These are phyloP conservation scores for Pseudopleuronectes americanus DNA, from an alignment of 2,797 vertebrate species.

Conservation along the genomic window DNA sequence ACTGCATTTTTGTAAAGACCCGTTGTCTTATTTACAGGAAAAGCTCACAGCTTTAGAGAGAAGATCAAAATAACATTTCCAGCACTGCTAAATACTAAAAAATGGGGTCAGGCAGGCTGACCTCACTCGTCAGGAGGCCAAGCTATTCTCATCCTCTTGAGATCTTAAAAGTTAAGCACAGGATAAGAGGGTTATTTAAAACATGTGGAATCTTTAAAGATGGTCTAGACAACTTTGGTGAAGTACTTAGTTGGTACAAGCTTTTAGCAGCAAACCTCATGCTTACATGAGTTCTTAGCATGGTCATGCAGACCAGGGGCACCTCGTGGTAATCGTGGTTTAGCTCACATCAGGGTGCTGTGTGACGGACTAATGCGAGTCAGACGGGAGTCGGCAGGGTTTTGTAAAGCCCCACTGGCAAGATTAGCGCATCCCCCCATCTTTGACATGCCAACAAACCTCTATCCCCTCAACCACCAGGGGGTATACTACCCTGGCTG, in stretches of 20 bases:
- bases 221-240: constrained; percentile 19
- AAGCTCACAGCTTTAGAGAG: background rate
- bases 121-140: constrained; percentile 28
- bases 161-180: constrained; percentile 50
- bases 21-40: background rate
- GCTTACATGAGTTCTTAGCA: constrained; percentile 25
- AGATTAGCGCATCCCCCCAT: constrained; percentile 64
- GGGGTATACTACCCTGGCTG: constrained; percentile 65
- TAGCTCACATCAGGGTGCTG: constrained; percentile 49
- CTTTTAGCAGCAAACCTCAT: constrained; percentile 17
- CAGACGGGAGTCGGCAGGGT: constrained; percentile 54
- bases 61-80: background rate
- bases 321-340: constrained; percentile 49
- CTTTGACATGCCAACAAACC: constrained; percentile 69
- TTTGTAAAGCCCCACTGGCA: constrained; percentile 67
- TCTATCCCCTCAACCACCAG: constrained; percentile 68
- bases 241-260: constrained; percentile 1
- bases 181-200: constrained; percentile 58
- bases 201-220: constrained; percentile 29
- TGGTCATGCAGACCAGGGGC: constrained; percentile 7
- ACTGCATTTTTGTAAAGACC: too few relatives aligned
- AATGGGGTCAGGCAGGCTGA: constrained; percentile 43
- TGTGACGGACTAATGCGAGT: constrained; percentile 57
- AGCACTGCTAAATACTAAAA: constrained; percentile 28
- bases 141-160: constrained; percentile 44